Conservation (phyloP, 2,797 vertebrate genomes). For the Morelia viridis region DNA sequence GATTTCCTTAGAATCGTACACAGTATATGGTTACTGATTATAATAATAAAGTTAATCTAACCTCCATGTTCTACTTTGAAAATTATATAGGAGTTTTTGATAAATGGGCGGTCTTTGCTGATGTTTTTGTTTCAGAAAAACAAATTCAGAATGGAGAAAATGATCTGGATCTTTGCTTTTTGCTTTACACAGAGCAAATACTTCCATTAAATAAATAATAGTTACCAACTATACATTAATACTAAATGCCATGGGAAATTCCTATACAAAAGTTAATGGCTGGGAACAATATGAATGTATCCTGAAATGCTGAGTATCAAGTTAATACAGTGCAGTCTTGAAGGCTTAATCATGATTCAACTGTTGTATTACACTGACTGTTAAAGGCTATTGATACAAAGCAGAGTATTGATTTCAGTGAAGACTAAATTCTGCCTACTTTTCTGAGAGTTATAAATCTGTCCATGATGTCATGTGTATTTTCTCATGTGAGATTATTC, state of each 20-base stretch:
- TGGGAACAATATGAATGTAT: conserved; percentile 16
- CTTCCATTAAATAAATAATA: background rate
- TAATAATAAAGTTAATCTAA: background rate
- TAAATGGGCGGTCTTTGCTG: background rate
- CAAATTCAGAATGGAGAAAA: background rate
- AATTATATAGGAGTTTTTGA: background rate
- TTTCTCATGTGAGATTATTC: background rate
- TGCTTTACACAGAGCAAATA: background rate
- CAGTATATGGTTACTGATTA: background rate
- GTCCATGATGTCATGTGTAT: background rate
- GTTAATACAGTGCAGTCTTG: background rate
- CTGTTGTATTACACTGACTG: conserved; percentile 1
- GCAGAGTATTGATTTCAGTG: background rate
- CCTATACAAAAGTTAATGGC: conserved; percentile 26
- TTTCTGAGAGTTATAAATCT: conserved; percentile 14
- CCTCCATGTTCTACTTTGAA: background rate
- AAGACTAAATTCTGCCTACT: background rate
- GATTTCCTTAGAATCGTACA: background rate
- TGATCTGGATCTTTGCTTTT: background rate
- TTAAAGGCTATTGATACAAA: conserved; percentile 27
- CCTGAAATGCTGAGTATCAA: conserved; percentile 8
- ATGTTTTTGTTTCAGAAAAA: background rate
- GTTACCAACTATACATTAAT: conserved; percentile 15
- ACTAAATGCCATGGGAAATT: background rate
- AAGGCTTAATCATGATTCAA: conserved; percentile 23